Evolutionary conservation across 2,888 invertebrate genomes (phyloP).

Genomic region (Girardia tigrina): DNA sequence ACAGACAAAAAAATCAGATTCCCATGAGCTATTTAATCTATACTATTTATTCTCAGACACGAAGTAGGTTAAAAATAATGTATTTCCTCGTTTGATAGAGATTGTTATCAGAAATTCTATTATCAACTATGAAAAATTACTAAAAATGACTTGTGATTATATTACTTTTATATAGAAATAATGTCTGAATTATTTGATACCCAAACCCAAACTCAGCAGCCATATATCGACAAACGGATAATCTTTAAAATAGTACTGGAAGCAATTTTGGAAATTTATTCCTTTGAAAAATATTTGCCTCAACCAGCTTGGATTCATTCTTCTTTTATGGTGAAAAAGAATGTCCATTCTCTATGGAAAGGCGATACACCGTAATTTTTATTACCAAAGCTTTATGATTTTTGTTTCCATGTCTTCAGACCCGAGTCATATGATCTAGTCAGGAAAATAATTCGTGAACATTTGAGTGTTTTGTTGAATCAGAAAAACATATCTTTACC

Average conservation of each 20-base stretch:
- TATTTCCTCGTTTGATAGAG: too few species aligned
- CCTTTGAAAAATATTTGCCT: not conserved
- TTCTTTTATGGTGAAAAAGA: not conserved
- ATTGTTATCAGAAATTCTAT: too few species aligned
- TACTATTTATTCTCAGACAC: too few species aligned
- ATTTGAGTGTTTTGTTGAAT: not conserved
- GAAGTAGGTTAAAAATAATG: too few species aligned
- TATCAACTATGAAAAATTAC: too few species aligned
- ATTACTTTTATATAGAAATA: not conserved
- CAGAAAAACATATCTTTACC: not conserved
- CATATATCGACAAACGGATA: slow-evolving; percentile 10
- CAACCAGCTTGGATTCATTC: slow-evolving; percentile 5
- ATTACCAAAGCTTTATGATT: not conserved
- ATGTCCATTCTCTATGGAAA: not conserved
- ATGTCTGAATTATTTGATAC: not conserved
- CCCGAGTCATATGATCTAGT: slow-evolving; percentile 18
- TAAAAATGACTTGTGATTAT: too few species aligned
- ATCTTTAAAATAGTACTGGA: not conserved
- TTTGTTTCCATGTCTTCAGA: not conserved
- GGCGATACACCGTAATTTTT: not conserved
- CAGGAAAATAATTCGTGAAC: not conserved
- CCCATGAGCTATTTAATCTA: too few species aligned
- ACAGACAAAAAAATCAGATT: too few species aligned
- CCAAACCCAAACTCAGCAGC: not conserved
- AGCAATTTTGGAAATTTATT: not conserved